These are phyloP conservation scores for Chrysochloris asiatica DNA, from an alignment of 2,113 vertebrate genomes.

Conservation along the genomic window DNA sequence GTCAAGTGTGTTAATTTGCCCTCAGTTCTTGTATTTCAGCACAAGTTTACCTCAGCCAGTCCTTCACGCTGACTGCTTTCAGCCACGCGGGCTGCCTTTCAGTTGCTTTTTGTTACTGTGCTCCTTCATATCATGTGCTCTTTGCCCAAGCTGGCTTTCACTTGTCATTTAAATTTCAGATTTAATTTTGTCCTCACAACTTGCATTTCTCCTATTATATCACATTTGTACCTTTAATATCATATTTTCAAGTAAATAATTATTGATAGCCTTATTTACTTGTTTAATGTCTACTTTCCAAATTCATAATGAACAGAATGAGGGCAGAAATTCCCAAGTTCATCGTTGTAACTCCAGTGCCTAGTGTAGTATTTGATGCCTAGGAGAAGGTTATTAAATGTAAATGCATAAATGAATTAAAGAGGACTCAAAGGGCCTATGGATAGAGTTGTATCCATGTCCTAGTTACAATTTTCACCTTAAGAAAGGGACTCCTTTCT, in stretches of 20 bases:
- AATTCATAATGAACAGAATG: not conserved
- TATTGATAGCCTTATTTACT: not conserved
- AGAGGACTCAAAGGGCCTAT: not conserved
- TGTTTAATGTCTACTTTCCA: not conserved
- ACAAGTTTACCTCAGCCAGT: not conserved
- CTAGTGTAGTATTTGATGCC: not conserved
- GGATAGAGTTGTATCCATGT: not conserved
- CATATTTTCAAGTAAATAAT: not conserved
- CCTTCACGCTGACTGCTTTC: not conserved
- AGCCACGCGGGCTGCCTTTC: not conserved
- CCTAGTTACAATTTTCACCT: not conserved
- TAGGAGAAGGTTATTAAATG: not conserved
- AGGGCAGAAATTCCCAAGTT: not conserved
- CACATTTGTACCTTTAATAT: not conserved
- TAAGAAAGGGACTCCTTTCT: not conserved
- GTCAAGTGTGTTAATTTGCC: not conserved
- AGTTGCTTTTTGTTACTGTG: not conserved
- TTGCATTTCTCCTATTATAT: not conserved
- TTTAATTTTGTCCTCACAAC: not conserved
- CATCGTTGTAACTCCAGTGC: not conserved
- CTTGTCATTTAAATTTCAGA: not conserved
- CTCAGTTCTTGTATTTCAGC: not conserved
- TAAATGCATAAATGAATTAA: not conserved
- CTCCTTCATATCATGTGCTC: not conserved
- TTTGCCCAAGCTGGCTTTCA: not conserved